These are phyloP conservation scores for Clarias gariepinus DNA, from an alignment of 2,113 vertebrate species.

Conservation along the genomic window DNA sequence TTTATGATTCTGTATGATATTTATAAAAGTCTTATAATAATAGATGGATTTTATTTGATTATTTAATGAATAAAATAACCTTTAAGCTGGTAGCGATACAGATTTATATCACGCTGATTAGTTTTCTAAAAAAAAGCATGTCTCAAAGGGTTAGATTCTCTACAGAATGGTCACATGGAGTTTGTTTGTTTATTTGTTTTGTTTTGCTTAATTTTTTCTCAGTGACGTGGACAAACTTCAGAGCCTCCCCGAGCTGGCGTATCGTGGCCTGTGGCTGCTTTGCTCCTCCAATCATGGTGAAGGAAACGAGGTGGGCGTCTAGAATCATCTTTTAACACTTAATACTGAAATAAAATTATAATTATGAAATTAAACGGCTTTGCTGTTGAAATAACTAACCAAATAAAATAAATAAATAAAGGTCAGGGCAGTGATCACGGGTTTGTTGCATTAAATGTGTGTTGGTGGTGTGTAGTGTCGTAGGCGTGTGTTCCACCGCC, in stretches of 20 bases:
- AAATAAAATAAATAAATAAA: not conserved
- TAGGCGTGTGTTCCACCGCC: slow-evolving; percentile 72
- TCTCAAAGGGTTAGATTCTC: not conserved
- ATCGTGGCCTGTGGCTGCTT: slow-evolving; percentile 78
- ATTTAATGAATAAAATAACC: too few relatives aligned
- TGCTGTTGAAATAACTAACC: not conserved
- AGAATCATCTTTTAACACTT: not conserved
- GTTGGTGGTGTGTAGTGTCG: slow-evolving; percentile 63
- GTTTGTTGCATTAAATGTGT: not conserved
- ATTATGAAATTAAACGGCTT: too few relatives aligned
- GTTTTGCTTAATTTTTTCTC: not conserved
- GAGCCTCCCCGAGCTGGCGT: slow-evolving; percentile 83
- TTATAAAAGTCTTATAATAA: too few relatives aligned
- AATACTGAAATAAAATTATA: too few relatives aligned
- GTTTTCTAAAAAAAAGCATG: not conserved
- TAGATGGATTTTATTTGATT: too few relatives aligned
- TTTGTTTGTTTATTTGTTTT: slow-evolving; percentile 6
- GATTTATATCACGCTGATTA: not conserved
- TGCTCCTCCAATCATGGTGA: slow-evolving; percentile 80
- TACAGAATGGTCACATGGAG: not conserved
- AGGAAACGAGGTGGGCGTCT: slow-evolving; percentile 76
- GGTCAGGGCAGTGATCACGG: not conserved
- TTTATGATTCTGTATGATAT: too few relatives aligned
- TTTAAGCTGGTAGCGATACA: too few relatives aligned
- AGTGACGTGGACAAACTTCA: slow-evolving; percentile 73